Percentiles rank a stretch among this genome's conserved stretches.
Conservation (phyloP, 2,113 vertebrate genomes). For the Lutjanus erythropterus region DNA sequence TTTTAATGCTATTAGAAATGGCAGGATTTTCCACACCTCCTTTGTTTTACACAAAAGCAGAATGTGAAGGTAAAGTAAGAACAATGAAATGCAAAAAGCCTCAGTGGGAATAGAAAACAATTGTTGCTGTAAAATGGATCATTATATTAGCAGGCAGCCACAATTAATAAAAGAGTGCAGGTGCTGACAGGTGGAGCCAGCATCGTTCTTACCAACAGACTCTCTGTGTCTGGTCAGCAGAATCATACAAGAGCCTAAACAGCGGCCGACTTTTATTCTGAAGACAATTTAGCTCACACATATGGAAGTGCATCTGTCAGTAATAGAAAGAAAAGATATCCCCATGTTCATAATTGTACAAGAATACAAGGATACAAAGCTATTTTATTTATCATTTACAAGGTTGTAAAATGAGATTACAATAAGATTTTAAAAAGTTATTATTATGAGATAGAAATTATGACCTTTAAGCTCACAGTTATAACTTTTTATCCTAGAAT, state of each 20-base stretch:
- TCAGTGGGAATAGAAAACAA: background rate
- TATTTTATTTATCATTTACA: no score
- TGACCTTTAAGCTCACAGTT: no score
- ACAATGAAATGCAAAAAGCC: background rate
- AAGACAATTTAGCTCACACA: background rate
- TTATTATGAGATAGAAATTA: no score
- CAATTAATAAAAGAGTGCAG: slow-evolving; percentile 10
- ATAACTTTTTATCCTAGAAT: no score
- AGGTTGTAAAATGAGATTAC: no score
- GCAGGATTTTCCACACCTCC: background rate
- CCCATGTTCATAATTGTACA: no score
- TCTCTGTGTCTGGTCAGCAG: background rate
- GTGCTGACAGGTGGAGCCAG: slow-evolving; percentile 33
- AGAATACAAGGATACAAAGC: no score
- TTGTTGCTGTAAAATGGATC: slow-evolving; percentile 27
- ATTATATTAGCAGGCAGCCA: background rate
- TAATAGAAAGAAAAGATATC: no score
- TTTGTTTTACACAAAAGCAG: background rate
- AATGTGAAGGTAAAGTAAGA: background rate
- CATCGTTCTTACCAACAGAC: slow-evolving; percentile 40
- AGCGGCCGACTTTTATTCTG: background rate
- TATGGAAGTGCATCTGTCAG: no score
- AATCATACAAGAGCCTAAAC: no score
- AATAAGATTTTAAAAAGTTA: no score
- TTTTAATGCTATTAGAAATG: background rate